Conservation (phyloP, 1,140 invertebrate genomes). For the Heterodera schachtii region DNA sequence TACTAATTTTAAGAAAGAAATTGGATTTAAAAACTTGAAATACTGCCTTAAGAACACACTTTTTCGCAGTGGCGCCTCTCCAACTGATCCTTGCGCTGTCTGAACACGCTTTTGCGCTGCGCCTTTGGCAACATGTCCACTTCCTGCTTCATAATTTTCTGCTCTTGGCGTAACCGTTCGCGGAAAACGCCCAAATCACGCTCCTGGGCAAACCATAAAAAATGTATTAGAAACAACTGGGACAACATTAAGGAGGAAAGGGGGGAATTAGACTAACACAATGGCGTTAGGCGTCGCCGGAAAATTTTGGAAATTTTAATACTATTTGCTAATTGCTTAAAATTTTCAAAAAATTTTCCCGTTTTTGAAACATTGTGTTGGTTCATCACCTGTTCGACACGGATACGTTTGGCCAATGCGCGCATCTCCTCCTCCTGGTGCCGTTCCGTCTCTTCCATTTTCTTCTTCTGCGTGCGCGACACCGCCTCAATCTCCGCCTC, state of each 20-base stretch:
- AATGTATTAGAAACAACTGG: too few species aligned
- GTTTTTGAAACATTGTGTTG: too few species aligned
- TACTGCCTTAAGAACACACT: constrained; percentile 21
- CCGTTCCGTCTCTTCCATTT: constrained; percentile 86
- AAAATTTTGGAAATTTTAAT: too few species aligned
- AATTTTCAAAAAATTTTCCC: too few species aligned
- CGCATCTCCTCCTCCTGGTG: constrained; percentile 87
- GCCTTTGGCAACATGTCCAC: constrained; percentile 90
- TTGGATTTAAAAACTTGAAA: too few species aligned
- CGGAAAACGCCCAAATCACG: constrained; percentile 79
- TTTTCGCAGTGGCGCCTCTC: constrained; percentile 82
- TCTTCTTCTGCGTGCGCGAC: constrained; percentile 83
- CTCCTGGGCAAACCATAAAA: constrained; percentile 27
- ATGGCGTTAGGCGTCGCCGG: too few species aligned
- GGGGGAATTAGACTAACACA: too few species aligned
- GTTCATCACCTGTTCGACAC: constrained; percentile 72
- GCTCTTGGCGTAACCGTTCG: constrained; percentile 88
- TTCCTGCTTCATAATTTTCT: constrained; percentile 88
- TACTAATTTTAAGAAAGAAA: too few species aligned
- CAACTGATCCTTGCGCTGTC: constrained; percentile 79
- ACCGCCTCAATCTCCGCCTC: constrained; percentile 87
- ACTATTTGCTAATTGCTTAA: too few species aligned
- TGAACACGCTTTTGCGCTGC: constrained; percentile 83
- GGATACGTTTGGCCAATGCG: constrained; percentile 79
- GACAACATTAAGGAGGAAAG: too few species aligned